A percentile compares a stretch with the other conserved stretches of the same genome.
Evolutionary conservation across 1,140 invertebrate genomes (phyloP).

Genomic region (Rhysida immarginata): DNA sequence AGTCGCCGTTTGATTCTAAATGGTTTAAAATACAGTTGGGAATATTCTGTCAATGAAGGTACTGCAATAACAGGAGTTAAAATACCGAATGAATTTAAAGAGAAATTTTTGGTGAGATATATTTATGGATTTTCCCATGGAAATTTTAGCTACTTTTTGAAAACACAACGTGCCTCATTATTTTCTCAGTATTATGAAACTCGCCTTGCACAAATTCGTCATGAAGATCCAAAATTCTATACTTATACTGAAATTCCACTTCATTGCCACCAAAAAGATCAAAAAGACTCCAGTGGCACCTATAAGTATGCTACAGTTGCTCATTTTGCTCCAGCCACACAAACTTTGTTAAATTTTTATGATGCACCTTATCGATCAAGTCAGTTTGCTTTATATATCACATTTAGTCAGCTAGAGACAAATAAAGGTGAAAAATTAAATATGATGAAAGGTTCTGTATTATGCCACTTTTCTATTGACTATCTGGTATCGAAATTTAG

Average conservation of each 20-base stretch:
- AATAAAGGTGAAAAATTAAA: no score
- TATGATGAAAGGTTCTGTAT: no score
- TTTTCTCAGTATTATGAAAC: conserved; percentile 14
- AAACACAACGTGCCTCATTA: conserved; percentile 15
- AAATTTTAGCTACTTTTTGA: conserved; percentile 21
- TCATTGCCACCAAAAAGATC: conserved; percentile 14
- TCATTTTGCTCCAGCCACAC: no score
- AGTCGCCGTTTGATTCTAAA: conserved; percentile 8
- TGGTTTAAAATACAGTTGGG: not conserved
- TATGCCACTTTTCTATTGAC: no score
- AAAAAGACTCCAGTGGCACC: no score
- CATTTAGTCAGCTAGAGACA: no score
- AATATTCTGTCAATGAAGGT: conserved; percentile 4
- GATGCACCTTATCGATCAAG: no score
- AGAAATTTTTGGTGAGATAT: conserved; percentile 17
- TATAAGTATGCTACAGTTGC: not conserved
- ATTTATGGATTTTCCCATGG: conserved; percentile 20
- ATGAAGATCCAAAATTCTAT: conserved; percentile 16
- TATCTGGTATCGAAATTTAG: no score
- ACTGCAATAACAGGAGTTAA: conserved; percentile 4
- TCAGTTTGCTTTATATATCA: no score
- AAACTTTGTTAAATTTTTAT: no score
- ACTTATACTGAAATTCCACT: conserved; percentile 23
- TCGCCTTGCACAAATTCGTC: conserved; percentile 19
- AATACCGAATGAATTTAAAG: not conserved